These are phyloP conservation scores for Herminia tarsipennalis DNA, from an alignment of 2,888 invertebrate species.

Conservation along the genomic window DNA sequence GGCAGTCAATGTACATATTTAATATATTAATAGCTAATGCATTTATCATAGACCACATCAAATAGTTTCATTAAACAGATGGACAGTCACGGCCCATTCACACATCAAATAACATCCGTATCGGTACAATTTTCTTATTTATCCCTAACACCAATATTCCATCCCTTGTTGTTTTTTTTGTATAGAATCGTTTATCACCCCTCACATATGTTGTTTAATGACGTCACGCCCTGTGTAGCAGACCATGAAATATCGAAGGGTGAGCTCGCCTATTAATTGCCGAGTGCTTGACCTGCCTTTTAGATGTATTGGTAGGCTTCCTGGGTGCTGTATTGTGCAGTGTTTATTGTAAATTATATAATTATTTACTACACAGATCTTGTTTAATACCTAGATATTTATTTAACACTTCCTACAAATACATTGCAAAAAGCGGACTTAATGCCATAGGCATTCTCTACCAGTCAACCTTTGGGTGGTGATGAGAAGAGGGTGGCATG, in stretches of 20 bases:
- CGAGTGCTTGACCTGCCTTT: constrained; percentile 28
- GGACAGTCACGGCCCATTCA: neutral
- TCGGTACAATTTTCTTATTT: constrained; percentile 3
- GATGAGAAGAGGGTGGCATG: too few species aligned
- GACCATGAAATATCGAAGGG: constrained; percentile 56
- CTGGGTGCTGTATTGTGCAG: neutral
- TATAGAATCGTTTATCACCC: constrained; percentile 40
- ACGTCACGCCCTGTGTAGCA: constrained; percentile 44
- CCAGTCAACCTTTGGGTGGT: too few species aligned
- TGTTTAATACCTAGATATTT: too few species aligned
- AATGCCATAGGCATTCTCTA: too few species aligned
- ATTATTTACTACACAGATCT: too few species aligned
- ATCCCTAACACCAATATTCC: constrained; percentile 5
- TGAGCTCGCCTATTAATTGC: constrained; percentile 48
- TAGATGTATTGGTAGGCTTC: constrained; percentile 8
- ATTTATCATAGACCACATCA: too few species aligned
- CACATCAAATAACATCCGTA: neutral
- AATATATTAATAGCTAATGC: too few species aligned
- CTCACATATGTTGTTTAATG: constrained; percentile 41
- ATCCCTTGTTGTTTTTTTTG: constrained; percentile 18
- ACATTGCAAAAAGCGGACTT: too few species aligned
- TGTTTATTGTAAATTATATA: too few species aligned
- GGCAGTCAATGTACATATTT: too few species aligned
- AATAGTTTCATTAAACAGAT: too few species aligned
- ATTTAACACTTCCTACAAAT: too few species aligned